Evolutionary conservation across 2,888 invertebrate species (phyloP), one percentile per base, ranked within the genome.

Genomic region (Netelia inedita): DNA sequence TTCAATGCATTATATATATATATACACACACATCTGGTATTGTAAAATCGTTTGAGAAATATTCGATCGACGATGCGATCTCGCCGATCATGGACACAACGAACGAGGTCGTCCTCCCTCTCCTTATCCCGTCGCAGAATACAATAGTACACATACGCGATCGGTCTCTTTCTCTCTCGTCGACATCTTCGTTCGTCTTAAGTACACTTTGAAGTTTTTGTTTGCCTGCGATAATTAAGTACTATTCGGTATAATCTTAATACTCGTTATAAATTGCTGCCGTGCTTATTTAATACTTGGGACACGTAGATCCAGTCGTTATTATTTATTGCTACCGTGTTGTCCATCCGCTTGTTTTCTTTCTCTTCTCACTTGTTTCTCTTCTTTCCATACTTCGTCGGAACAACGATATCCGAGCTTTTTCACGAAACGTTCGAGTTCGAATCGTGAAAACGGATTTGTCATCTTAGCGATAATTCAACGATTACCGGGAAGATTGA

Each of bases 201-300:
- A 91, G 89, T 91, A 91, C 90, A 89, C 87, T 89, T 89, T 85
- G 74, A 87, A 86, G 80, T 88, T 88, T 88, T 35, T 35, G 5
- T 35, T 35, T 5, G 5, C 6, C 73, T 65, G 79, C 68, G 71
- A 87, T 87, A 85, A 88, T 88, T 91, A 91, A 91, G 89, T 91
- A 91, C 90, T 91, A 86, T 79, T 86, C 85, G 87, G 79, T 88
- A 89, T 87, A 68, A 83, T 84, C 79, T 86, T 88, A 89, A 91
- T 89, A 89, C 88, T 87, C 88, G 69, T 80, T 85, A 88, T 87
- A 87, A 83, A 90, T 87, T 88, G 88, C 88, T 90, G 87, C 88
- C 86, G 85, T 88, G 87, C 85, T 35, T 35, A 79, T 83, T 86
- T 88, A 90, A 89, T 90, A 88, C 87, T 88, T 88, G 89, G 89